phyloP scores from a whole-genome alignment of 2,113 vertebrate species.

The Thymallus thymallus region DNA sequence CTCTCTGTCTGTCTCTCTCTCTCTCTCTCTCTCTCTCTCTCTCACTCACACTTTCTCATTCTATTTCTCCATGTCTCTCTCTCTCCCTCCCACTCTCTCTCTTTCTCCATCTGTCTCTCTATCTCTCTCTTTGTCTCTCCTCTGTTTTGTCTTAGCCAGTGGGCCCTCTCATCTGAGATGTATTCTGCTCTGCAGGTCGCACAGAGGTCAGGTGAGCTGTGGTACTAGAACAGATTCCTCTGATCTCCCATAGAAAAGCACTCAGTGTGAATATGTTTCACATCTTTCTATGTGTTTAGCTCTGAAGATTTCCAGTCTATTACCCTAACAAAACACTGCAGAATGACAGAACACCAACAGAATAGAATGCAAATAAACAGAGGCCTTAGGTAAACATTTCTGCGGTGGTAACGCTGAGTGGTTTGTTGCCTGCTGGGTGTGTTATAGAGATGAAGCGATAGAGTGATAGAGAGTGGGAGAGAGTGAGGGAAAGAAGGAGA shows the following conservation, averaged over 20 bases:
- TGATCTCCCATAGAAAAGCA: slow-evolving; percentile 13
- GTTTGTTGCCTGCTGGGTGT: not conserved
- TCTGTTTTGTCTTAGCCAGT: slow-evolving; percentile 22
- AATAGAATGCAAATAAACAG: too few species aligned
- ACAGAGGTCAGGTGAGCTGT: slow-evolving; percentile 41
- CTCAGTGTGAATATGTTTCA: too few species aligned
- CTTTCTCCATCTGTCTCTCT: not conserved
- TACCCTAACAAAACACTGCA: not conserved
- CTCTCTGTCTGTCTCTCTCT: too few species aligned
- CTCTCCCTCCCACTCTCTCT: slow-evolving; percentile 5
- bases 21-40: too few species aligned
- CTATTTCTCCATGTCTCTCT: not conserved
- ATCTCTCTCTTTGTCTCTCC: slow-evolving; percentile 14
- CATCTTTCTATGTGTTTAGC: too few species aligned
- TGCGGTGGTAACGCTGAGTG: not conserved
- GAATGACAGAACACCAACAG: too few species aligned
- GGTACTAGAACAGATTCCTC: slow-evolving; percentile 39
- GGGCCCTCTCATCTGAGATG: slow-evolving; percentile 23
- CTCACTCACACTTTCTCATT: too few species aligned
- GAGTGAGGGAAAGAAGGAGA: slow-evolving; percentile 1
- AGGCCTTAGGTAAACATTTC: not conserved
- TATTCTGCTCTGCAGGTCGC: slow-evolving; percentile 36
- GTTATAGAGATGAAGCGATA: not conserved
- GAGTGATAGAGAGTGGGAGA: not conserved
- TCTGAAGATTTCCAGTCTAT: not conserved